phyloP scores from a whole-genome alignment of 2,797 vertebrate genomes.

The Amazona finschi region DNA sequence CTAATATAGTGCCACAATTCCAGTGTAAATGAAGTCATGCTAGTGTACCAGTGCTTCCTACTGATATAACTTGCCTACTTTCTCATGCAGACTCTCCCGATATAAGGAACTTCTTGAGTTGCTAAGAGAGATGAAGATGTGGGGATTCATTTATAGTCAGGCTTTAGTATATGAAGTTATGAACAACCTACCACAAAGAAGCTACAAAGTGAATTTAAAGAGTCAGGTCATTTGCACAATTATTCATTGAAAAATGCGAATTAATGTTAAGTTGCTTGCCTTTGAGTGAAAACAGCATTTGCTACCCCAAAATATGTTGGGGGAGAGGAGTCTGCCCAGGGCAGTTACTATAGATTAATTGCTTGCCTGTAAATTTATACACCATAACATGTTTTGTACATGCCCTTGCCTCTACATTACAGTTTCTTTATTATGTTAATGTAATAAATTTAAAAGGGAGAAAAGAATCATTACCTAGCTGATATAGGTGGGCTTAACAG shows the following conservation, averaged over 20 bases:
- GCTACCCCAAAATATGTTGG: not conserved
- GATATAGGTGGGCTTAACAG: not conserved
- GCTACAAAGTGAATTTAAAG: not conserved
- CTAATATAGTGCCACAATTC: not conserved
- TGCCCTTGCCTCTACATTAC: not conserved
- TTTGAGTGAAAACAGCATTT: not conserved
- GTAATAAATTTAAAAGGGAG: not conserved
- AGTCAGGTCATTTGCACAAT: not conserved
- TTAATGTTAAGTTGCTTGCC: not conserved
- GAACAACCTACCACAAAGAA: not conserved
- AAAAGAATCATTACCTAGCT: not conserved
- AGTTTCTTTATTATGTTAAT: not conserved
- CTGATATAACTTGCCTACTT: not conserved
- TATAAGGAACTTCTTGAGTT: not conserved
- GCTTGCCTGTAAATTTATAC: not conserved
- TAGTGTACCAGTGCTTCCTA: not conserved
- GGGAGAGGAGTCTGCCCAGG: not conserved
- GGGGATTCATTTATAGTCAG: not conserved
- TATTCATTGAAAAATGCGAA: not conserved
- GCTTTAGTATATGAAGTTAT: not conserved
- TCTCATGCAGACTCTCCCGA: not conserved
- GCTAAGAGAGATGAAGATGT: not conserved
- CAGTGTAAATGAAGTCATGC: not conserved
- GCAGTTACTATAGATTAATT: not conserved
- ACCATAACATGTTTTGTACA: not conserved